Percentiles rank a stretch among this genome's conserved stretches.
Evolutionary conservation across 2,888 invertebrate genomes (phyloP).

Genomic region (Dasysyrphus albostriatus): DNA sequence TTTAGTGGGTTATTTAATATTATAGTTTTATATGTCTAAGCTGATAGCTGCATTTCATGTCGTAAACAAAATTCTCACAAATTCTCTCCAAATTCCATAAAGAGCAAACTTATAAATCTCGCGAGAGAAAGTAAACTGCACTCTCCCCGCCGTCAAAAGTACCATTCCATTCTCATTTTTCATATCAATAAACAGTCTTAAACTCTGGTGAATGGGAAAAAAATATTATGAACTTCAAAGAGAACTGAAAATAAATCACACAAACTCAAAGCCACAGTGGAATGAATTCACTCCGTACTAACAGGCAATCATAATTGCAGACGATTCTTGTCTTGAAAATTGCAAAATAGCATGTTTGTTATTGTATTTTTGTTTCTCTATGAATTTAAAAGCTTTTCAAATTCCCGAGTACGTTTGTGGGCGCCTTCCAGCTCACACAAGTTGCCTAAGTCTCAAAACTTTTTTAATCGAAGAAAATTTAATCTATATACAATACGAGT

Average conservation of each 20-base stretch:
- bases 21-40: neutral
- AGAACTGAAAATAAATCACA: conserved; percentile 3
- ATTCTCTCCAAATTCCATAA: neutral
- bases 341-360: neutral
- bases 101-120: neutral
- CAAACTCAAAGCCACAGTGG: conserved; percentile 21
- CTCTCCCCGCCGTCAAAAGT: neutral
- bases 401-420: conserved; percentile 8
- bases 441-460: neutral
- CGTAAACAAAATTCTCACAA: neutral
- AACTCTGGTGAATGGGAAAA: neutral
- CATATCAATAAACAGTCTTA: neutral
- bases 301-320: conserved; percentile 20
- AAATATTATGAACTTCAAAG: conserved; percentile 2
- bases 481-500: too few relatives aligned
- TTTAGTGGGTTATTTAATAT: neutral
- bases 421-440: neutral
- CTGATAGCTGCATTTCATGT: neutral
- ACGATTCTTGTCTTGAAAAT: neutral
- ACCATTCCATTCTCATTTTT: neutral
- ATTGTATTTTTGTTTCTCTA: conserved; percentile 5
- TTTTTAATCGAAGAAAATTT: neutral
- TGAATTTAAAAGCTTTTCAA: conserved; percentile 9
- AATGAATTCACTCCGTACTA: conserved; percentile 26
- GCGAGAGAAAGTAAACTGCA: neutral